Conservation (phyloP, 2,888 invertebrate genomes). For the Dasypogon diadema region DNA sequence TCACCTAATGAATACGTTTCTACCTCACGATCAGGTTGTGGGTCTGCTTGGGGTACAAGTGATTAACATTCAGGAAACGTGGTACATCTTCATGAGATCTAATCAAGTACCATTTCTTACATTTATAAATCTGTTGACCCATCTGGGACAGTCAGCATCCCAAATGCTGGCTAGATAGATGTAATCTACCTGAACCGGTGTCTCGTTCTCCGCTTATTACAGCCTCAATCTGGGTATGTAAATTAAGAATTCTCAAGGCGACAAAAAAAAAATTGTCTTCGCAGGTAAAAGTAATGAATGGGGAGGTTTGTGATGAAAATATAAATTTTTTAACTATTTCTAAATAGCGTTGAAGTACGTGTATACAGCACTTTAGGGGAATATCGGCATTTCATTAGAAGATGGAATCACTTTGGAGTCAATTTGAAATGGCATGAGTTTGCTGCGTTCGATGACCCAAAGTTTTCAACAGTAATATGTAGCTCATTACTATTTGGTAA, state of each 20-base stretch:
- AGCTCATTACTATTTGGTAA: background rate
- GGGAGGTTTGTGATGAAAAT: too few species aligned
- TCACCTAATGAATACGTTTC: constrained; percentile 40
- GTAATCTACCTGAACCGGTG: constrained; percentile 22
- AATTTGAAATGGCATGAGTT: constrained; percentile 5
- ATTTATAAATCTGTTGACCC: constrained; percentile 14
- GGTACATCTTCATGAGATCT: constrained; percentile 48
- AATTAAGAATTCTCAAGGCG: constrained; percentile 39
- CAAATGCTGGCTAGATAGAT: constrained; percentile 10
- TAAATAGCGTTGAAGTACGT: too few species aligned
- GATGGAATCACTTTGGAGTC: too few species aligned
- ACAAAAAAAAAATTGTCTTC: constrained; percentile 19
- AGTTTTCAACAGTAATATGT: background rate
- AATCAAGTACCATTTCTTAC: constrained; percentile 41
- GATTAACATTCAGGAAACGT: constrained; percentile 42
- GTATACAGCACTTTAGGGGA: too few species aligned
- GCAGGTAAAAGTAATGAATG: constrained; percentile 17
- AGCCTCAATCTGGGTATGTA: constrained; percentile 21
- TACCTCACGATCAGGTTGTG: background rate
- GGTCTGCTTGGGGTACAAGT: background rate
- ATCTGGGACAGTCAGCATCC: constrained; percentile 16
- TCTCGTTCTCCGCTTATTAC: background rate
- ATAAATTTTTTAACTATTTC: too few species aligned
- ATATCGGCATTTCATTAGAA: too few species aligned
- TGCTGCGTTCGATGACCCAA: constrained; percentile 12